Base-by-base conservation (phyloP, 1,140 invertebrate species). In the Musca vetustissima region DNA sequence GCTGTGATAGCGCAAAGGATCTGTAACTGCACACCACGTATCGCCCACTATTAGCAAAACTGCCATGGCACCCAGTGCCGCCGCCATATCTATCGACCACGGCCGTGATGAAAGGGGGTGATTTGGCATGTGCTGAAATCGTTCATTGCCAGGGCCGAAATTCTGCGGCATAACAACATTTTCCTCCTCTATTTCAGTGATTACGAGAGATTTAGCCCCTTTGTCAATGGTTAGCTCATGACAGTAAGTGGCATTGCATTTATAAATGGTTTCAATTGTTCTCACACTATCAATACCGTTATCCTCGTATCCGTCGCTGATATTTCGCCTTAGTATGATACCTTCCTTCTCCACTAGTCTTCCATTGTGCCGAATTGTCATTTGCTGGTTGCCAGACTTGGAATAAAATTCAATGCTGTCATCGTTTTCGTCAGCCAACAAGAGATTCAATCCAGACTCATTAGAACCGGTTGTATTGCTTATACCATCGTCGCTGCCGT, bases 21-120 rank as follows among this genome's bases (percentile, higher is more conserved):
- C 91, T 6, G 93, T 91, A 32, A 96, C 92, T 0, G 93, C 94
- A 71, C 92, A 90, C 81, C 94, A 95, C 74, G 95, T 91, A 76
- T 96, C 94, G 2, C 94, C 83, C 1, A 92, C 91, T 47, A 96
- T 93, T 11, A 95, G 86, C 9, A 94, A 86, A 7, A 95, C 88
- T 1, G 91, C 90, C 21, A 93, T 85, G 2, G 89, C 86, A 15
- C 80, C 80, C 69, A 82, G 66, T 6, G 80, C 80, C 2, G 80
- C 79, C 0, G 80, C 73, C 76, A 82, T 78, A 36, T 82, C 80
- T 14, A 82, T 78, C 22, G 79, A 80, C 80, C 80, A 82, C 49
- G 78, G 81, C n/a, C 80, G 72, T 59, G 64, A 64, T 64, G 55
- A 59, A 21, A 52, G 9, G 11, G 68, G 68, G 6, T 57, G 59